These are phyloP conservation scores for Tragelaphus eurycerus DNA, from an alignment of 2,797 vertebrate species.

Conservation along the genomic window DNA sequence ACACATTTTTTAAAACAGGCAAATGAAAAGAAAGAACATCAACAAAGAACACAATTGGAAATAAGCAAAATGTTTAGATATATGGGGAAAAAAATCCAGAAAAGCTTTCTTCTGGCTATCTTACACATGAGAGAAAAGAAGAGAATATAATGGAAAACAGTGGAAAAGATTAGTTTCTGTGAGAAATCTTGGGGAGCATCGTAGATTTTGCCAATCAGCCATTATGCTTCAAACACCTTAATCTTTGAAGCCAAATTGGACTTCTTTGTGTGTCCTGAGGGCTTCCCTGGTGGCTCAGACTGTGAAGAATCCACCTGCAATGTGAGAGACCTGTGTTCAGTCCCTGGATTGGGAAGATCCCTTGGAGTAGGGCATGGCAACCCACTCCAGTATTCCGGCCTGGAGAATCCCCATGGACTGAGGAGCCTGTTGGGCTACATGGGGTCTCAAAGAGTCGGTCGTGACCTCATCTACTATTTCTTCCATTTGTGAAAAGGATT, in stretches of 20 bases:
- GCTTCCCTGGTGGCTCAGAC: neutral
- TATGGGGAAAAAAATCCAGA: neutral
- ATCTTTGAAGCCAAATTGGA: neutral
- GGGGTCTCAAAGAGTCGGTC: neutral
- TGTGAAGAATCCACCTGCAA: neutral
- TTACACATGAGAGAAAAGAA: neutral
- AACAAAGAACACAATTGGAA: neutral
- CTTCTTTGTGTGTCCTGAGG: neutral
- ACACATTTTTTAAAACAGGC: neutral
- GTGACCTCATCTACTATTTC: neutral
- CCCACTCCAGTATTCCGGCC: neutral
- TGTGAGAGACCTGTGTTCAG: neutral
- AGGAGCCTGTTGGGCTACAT: neutral
- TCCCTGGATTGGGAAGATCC: neutral
- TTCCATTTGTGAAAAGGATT: neutral
- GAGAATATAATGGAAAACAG: neutral
- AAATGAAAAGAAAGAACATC: neutral
- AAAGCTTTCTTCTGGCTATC: neutral
- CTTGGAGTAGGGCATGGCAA: neutral
- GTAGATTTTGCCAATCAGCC: neutral
- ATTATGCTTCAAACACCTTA: neutral
- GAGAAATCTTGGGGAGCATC: neutral
- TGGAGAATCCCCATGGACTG: neutral
- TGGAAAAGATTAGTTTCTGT: neutral
- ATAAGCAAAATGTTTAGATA: neutral